A percentile compares a stretch with the other conserved stretches of the same genome.
Conservation (phyloP, 1,140 invertebrate genomes). For the Drosophila tropicalis region DNA sequence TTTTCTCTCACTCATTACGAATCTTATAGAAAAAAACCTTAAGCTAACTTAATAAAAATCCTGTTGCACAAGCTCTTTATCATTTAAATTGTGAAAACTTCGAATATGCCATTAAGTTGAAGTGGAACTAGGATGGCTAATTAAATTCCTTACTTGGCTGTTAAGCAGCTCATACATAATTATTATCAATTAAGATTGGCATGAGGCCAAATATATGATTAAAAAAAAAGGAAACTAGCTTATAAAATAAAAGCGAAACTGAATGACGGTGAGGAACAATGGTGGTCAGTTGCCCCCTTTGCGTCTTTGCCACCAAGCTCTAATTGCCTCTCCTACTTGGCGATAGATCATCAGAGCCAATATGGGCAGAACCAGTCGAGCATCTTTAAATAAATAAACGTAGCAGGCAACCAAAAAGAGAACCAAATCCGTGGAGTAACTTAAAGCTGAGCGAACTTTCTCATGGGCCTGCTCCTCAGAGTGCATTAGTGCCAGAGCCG, state of each 20-base stretch:
- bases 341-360: conserved; percentile 90
- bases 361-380: conserved; percentile 89
- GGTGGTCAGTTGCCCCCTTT: conserved; percentile 49
- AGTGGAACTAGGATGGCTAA: neutral
- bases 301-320: conserved; percentile 80
- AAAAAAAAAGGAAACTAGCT: conserved; percentile 66
- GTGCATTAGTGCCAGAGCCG: conserved; percentile 70
- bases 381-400: conserved; percentile 91
- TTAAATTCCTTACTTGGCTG: neutral
- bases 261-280: conserved; percentile 4
- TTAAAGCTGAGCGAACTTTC: conserved; percentile 87
- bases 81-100: neutral
- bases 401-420: conserved; percentile 89
- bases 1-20: neutral
- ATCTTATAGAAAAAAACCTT: conserved; percentile 9
- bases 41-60: conserved; percentile 3
- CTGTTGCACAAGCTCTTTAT: neutral
- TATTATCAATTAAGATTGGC: conserved; percentile 36
- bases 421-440: conserved; percentile 88
- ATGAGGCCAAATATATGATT: conserved; percentile 56
- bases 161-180: conserved; percentile 8
- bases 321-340: conserved; percentile 87
- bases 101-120: neutral
- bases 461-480: conserved; percentile 86
- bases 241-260: conserved; percentile 66